Conservation (phyloP, 2,797 vertebrate species). For the Poeciliopsis paucimaculata region DNA sequence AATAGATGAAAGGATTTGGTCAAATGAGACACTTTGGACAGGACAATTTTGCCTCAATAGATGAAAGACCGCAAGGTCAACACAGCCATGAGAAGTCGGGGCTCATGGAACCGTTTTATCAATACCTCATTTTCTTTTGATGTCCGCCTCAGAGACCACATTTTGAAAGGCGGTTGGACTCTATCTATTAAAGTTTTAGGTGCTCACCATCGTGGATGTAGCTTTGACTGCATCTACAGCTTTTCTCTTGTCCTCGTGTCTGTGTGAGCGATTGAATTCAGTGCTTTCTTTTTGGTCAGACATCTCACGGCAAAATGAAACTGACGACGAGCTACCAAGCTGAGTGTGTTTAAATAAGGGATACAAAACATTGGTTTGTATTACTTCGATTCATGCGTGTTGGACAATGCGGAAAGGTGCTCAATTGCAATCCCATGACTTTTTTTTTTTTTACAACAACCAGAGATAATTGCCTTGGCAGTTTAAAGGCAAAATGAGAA, state of each 20-base stretch:
- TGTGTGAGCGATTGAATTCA: slow-evolving; percentile 26
- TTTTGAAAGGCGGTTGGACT: not conserved
- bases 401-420: slow-evolving; percentile 5
- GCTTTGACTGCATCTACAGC: slow-evolving; percentile 12
- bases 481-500: slow-evolving; percentile 24
- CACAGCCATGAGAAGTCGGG: slow-evolving; percentile 13
- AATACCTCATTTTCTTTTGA: not conserved
- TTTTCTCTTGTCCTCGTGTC: slow-evolving; percentile 30
- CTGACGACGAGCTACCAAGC: slow-evolving; percentile 41
- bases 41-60: slow-evolving; percentile 14
- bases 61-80: slow-evolving; percentile 16
- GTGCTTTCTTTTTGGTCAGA: slow-evolving; percentile 32
- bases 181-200: slow-evolving; percentile 10
- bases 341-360: slow-evolving; percentile 26
- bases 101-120: slow-evolving; percentile 5
- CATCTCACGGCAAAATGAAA: slow-evolving; percentile 32
- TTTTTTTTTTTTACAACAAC: slow-evolving; percentile 3
- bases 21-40: slow-evolving; percentile 8
- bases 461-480: slow-evolving; percentile 22
- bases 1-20: slow-evolving; percentile 10
- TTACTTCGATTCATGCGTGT: slow-evolving; percentile 30
- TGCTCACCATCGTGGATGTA: slow-evolving; percentile 3
- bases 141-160: not conserved
- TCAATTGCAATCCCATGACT: slow-evolving; percentile 11
- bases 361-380: slow-evolving; percentile 12